phyloP scores from a whole-genome alignment of 2,113 vertebrate species.

The Catharus fuscescens region DNA sequence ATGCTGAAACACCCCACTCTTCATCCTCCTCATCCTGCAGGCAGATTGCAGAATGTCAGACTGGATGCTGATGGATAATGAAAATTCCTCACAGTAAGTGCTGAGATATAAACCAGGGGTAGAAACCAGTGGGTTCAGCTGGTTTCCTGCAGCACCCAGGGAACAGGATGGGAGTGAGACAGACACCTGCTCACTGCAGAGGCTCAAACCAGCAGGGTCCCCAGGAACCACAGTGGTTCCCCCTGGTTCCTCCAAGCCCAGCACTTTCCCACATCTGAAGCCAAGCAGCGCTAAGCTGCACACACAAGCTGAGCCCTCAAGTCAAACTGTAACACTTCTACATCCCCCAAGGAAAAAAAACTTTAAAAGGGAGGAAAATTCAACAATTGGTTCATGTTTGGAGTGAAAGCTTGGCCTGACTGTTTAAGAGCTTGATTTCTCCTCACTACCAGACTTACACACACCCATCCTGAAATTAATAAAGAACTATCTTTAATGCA shows the following conservation, averaged over 20 bases:
- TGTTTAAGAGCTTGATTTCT: neutral
- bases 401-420: neutral
- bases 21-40: neutral
- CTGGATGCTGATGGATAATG: neutral
- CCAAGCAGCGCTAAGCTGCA: neutral
- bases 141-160: neutral
- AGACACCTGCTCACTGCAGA: neutral
- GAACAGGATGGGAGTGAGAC: neutral
- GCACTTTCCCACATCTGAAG: neutral
- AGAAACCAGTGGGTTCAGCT: neutral
- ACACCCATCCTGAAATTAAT: slow-evolving; percentile 1
- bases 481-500: neutral
- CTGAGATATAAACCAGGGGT: neutral
- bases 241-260: neutral
- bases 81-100: neutral
- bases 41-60: neutral
- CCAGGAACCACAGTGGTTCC: neutral
- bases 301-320: neutral
- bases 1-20: neutral
- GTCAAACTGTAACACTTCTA: neutral
- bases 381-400: neutral
- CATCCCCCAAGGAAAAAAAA: neutral
- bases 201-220: neutral
- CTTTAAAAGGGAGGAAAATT: neutral
- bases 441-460: neutral